phyloP scores from a whole-genome alignment of 2,888 invertebrate genomes.

The Ptilodon capucinus region DNA sequence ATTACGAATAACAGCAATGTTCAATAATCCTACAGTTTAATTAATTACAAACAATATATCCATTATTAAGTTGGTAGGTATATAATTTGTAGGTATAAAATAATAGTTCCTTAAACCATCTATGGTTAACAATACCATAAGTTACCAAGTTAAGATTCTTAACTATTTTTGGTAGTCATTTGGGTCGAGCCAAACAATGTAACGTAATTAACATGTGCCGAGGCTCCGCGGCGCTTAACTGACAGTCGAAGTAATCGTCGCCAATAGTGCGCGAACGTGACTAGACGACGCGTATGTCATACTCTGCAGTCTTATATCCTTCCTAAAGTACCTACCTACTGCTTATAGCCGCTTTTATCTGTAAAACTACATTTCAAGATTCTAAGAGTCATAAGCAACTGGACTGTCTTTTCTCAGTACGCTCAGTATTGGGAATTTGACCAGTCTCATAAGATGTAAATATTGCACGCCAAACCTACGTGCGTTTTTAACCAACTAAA shows the following conservation, averaged over 20 bases:
- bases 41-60: background rate
- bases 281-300: constrained; percentile 42
- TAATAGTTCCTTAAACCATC: background rate
- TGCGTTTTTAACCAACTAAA: no score
- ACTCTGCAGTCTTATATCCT: constrained; percentile 16
- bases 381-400: no score
- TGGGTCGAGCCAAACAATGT: constrained; percentile 24
- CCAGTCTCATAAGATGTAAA: no score
- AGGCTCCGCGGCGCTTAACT: constrained; percentile 33
- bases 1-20: no score
- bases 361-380: no score
- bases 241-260: constrained; percentile 56
- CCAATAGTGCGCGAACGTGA: constrained; percentile 60
- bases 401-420: no score
- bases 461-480: no score
- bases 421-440: no score
- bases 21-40: no score
- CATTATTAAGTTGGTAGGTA: no score
- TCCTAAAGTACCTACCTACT: constrained; percentile 17
- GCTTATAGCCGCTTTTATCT: constrained; percentile 5
- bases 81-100: background rate
- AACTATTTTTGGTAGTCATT: background rate
- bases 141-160: background rate
- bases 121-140: background rate
- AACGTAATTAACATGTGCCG: constrained; percentile 40